These are phyloP conservation scores for Calyptommatus sinebrachiatus DNA, from an alignment of 2,113 vertebrate genomes.

Conservation along the genomic window DNA sequence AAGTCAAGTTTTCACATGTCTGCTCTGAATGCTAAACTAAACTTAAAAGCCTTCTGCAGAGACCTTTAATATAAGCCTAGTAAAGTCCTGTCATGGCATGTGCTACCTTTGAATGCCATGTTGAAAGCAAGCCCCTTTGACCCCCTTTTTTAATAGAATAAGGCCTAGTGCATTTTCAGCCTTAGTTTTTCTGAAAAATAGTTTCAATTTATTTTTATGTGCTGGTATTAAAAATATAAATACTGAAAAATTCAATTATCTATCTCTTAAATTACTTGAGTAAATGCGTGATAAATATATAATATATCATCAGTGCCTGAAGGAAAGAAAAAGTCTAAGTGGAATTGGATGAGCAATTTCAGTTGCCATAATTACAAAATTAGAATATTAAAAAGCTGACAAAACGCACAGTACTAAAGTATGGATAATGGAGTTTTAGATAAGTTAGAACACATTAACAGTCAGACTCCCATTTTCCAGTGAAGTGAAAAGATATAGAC, in stretches of 20 bases:
- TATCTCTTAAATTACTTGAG: constrained; percentile 59
- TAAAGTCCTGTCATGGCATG: too few species aligned
- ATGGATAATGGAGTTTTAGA: not conserved
- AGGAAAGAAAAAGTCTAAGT: constrained; percentile 50
- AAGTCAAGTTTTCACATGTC: too few species aligned
- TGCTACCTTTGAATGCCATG: too few species aligned
- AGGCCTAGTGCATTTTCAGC: too few species aligned
- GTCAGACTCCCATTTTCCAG: not conserved
- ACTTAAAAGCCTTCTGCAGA: too few species aligned
- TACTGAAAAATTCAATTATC: constrained; percentile 52
- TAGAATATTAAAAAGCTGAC: constrained; percentile 36
- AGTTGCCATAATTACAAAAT: constrained; percentile 60
- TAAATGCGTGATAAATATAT: constrained; percentile 28
- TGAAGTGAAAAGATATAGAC: not conserved
- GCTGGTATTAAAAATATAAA: constrained; percentile 48
- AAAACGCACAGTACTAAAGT: constrained; percentile 1
- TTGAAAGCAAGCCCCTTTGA: too few species aligned
- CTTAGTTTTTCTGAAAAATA: constrained; percentile 38
- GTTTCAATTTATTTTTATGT: constrained; percentile 32
- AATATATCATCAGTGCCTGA: constrained; percentile 52
- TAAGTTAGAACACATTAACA: constrained; percentile 8
- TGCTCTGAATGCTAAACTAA: too few species aligned
- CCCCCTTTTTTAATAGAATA: too few species aligned
- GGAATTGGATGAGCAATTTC: constrained; percentile 56
- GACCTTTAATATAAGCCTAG: too few species aligned